phyloP scores from a whole-genome alignment of 2,113 vertebrate species.

The Nesogale talazaci region DNA sequence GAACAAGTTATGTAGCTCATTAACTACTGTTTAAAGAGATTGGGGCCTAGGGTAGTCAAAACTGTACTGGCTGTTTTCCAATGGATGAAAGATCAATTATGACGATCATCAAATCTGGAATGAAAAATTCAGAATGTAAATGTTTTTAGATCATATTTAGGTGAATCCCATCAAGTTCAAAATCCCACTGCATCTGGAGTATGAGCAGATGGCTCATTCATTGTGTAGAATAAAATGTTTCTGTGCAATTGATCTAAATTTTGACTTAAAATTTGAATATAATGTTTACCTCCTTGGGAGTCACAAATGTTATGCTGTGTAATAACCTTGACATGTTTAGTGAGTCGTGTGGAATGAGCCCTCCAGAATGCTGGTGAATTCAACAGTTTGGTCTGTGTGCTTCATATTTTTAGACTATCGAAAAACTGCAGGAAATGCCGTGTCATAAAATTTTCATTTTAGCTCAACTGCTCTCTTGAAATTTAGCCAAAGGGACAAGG shows the following conservation, averaged over 20 bases:
- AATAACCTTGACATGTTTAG: background rate
- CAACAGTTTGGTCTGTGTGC: conserved; percentile 29
- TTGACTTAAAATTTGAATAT: conserved; percentile 4
- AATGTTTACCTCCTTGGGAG: background rate
- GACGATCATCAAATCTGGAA: background rate
- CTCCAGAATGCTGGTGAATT: background rate
- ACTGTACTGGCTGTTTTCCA: background rate
- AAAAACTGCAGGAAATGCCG: conserved; percentile 39
- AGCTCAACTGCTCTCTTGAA: conserved; percentile 18
- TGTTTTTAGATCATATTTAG: conserved; percentile 37
- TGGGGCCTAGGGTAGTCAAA: background rate
- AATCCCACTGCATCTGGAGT: background rate
- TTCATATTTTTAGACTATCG: conserved; percentile 38
- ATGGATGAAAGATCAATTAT: background rate
- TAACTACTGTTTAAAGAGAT: conserved; percentile 16
- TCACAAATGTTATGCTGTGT: conserved; percentile 6
- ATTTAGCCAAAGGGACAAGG: conserved; percentile 19
- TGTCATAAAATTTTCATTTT: conserved; percentile 17
- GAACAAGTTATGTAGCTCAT: background rate
- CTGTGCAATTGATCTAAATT: conserved; percentile 15
- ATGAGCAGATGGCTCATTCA: conserved; percentile 33
- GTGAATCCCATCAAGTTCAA: conserved; percentile 42
- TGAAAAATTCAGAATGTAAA: background rate
- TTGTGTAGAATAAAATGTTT: conserved; percentile 16
- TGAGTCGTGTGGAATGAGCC: background rate